Conservation (phyloP, 2,888 invertebrate genomes). For the Pseudococcus longispinus region DNA sequence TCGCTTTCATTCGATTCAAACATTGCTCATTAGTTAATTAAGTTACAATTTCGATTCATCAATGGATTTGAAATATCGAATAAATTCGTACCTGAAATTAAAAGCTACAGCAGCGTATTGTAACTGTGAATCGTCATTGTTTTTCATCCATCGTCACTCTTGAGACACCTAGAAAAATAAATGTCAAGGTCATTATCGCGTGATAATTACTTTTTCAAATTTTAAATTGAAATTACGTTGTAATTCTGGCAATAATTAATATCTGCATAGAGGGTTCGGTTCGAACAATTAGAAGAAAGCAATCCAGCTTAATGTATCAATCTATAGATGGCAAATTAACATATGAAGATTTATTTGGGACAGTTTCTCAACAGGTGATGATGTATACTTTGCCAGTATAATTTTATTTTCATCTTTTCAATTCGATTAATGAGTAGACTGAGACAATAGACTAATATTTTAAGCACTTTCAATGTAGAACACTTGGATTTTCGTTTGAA, state of each 20-base stretch:
- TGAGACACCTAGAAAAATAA: constrained; percentile 29
- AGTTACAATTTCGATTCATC: not conserved
- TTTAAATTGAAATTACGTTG: not conserved
- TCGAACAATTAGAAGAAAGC: not conserved
- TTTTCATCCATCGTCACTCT: constrained; percentile 20
- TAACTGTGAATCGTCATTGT: constrained; percentile 39
- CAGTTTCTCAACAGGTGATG: not conserved
- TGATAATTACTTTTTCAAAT: not conserved
- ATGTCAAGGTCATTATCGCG: not conserved
- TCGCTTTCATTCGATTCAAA: constrained; percentile 11
- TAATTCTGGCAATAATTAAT: not conserved
- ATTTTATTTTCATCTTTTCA: not conserved
- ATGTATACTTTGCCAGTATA: not conserved
- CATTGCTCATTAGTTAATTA: constrained; percentile 27
- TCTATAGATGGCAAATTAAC: not conserved
- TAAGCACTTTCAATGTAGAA: not conserved
- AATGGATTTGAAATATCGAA: not conserved
- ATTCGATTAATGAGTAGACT: not conserved
- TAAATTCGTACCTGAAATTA: constrained; percentile 46
- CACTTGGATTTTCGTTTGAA: not conserved
- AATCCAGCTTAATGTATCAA: not conserved
- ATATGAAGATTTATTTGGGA: not conserved
- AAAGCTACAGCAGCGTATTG: constrained; percentile 47
- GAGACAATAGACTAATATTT: not conserved
- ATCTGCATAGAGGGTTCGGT: not conserved